Percentiles rank a stretch among this genome's conserved stretches.
Conservation (phyloP, 2,113 vertebrate species). For the Taurulus bubalis region DNA sequence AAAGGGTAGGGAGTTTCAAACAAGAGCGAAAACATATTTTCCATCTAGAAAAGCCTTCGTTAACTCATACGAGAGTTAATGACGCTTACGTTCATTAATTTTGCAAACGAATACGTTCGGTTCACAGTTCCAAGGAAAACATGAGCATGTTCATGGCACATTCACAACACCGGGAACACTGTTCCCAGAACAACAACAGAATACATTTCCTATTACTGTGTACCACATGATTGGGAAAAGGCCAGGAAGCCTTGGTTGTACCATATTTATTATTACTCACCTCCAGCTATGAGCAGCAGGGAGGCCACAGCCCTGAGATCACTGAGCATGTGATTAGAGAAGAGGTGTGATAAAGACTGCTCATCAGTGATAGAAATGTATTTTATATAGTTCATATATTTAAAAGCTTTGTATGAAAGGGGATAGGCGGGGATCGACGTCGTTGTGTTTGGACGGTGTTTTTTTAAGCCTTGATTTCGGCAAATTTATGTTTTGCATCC, state of each 20-base stretch:
- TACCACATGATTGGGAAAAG: background rate
- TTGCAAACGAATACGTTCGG: background rate
- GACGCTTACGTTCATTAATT: background rate
- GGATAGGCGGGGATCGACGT: too few species aligned
- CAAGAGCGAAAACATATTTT: too few species aligned
- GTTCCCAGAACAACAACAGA: background rate
- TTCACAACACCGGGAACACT: background rate
- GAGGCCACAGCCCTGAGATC: conserved; percentile 20
- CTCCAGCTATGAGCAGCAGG: conserved; percentile 10
- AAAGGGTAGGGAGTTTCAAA: too few species aligned
- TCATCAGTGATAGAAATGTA: background rate
- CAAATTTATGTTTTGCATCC: background rate
- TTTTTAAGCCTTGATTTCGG: too few species aligned
- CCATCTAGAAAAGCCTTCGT: too few species aligned
- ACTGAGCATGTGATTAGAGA: background rate
- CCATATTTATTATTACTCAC: conserved; percentile 36
- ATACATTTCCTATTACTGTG: background rate
- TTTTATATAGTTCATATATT: background rate
- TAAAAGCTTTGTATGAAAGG: background rate
- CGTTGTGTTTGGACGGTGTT: too few species aligned
- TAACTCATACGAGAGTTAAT: background rate
- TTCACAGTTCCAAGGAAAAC: background rate
- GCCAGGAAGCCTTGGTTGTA: background rate
- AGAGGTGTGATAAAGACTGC: conserved; percentile 27
- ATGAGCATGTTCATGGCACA: too few species aligned